Percentiles rank a stretch among this genome's conserved stretches.
Conservation (phyloP, 2,888 invertebrate genomes). For the Penaeus monodon region DNA sequence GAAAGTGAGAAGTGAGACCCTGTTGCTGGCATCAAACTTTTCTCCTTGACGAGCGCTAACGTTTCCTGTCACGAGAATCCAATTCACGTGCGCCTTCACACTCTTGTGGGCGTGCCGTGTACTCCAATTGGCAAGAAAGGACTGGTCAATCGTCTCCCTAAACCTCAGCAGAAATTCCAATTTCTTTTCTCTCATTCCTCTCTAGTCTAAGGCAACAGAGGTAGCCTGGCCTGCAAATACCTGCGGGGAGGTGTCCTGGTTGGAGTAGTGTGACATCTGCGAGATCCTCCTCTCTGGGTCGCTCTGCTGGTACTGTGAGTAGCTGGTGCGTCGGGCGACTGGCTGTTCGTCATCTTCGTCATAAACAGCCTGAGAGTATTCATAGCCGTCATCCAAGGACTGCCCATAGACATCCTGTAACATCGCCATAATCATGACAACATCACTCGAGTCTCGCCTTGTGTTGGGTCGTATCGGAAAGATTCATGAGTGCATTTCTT, state of each 20-base stretch:
- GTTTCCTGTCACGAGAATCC: no score
- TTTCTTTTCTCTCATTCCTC: no score
- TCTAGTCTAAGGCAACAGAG: no score
- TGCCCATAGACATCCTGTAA: constrained; percentile 49
- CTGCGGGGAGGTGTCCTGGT: constrained; percentile 41
- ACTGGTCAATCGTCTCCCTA: not conserved
- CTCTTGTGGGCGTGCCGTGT: no score
- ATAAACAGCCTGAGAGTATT: constrained; percentile 44
- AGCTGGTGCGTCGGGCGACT: constrained; percentile 27
- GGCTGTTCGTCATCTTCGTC: constrained; percentile 61
- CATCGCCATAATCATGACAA: constrained; percentile 31
- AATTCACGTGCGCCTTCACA: no score
- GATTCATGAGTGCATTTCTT: not conserved
- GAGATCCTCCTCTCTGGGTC: constrained; percentile 42
- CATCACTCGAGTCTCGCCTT: not conserved
- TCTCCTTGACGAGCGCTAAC: no score
- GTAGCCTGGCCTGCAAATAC: not conserved
- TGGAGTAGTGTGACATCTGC: constrained; percentile 49
- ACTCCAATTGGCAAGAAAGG: no score
- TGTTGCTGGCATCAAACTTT: no score
- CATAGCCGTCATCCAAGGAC: constrained; percentile 56
- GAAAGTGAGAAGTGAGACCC: no score
- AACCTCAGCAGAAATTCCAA: no score
- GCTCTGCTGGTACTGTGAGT: constrained; percentile 22
- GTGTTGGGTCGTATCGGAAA: not conserved